Evolutionary conservation across 2,888 invertebrate species (phyloP).

Genomic region (Euproctis similis): DNA sequence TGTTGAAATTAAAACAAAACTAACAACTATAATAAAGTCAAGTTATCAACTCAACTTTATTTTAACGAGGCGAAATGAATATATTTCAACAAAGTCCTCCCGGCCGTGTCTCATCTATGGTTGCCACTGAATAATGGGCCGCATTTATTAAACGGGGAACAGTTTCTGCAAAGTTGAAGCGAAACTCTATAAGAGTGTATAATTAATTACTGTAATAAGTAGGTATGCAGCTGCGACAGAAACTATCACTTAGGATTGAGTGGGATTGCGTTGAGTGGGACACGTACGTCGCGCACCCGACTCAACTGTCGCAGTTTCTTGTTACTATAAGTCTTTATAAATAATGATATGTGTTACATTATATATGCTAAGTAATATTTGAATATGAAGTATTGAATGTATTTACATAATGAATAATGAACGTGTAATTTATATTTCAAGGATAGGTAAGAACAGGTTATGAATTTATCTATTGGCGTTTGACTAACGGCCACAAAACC

Average conservation of each 20-base stretch:
- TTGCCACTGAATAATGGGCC: conserved; percentile 58
- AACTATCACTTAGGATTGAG: conserved; percentile 53
- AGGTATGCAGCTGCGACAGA: conserved; percentile 36
- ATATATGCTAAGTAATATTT: no score
- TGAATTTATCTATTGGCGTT: no score
- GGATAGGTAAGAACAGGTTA: no score
- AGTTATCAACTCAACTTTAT: conserved; percentile 50
- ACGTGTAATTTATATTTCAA: no score
- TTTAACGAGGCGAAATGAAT: conserved; percentile 54
- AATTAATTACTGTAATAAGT: conserved; percentile 57
- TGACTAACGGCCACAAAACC: no score
- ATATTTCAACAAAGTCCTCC: conserved; percentile 55
- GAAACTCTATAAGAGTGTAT: conserved; percentile 50
- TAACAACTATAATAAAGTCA: conserved; percentile 46
- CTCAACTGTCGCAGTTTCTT: conserved; percentile 8
- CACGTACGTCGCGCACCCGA: conserved; percentile 9
- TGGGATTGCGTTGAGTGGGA: conserved; percentile 19
- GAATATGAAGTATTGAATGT: no score
- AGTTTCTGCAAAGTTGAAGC: conserved; percentile 46
- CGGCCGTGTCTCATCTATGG: conserved; percentile 62
- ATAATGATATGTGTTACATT: no score
- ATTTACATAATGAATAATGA: no score
- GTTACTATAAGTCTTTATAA: conserved; percentile 12
- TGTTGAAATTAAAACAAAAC: conserved; percentile 30
- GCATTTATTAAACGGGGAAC: conserved; percentile 69